Conservation (phyloP, 1,140 invertebrate species). For the Nomia melanderi region DNA sequence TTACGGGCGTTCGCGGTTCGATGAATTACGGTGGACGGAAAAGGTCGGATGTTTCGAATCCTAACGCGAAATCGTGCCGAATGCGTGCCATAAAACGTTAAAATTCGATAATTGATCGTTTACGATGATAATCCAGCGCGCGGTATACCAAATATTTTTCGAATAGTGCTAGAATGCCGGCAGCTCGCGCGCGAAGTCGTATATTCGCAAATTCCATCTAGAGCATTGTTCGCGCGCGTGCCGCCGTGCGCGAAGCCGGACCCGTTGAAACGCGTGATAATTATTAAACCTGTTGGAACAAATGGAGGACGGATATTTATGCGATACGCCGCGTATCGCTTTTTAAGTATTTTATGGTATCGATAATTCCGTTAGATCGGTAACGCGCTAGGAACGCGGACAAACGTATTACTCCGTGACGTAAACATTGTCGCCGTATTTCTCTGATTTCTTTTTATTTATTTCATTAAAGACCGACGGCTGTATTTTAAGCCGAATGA, state of each 20-base stretch:
- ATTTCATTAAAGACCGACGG: too few species aligned
- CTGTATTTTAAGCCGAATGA: too few species aligned
- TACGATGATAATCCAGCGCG: slow-evolving; percentile 11
- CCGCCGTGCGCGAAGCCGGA: background rate
- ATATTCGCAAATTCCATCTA: background rate
- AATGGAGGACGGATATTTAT: background rate
- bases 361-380: too few species aligned
- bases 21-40: slow-evolving; percentile 42
- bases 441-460: too few species aligned
- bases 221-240: background rate
- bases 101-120: slow-evolving; percentile 44
- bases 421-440: too few species aligned
- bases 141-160: background rate
- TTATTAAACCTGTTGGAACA: background rate
- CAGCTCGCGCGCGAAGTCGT: background rate
- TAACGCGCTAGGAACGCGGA: too few species aligned
- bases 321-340: too few species aligned
- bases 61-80: slow-evolving; percentile 38
- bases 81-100: slow-evolving; percentile 30
- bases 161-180: background rate
- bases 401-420: too few species aligned
- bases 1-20: too few species aligned
- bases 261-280: background rate
- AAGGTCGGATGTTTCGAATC: slow-evolving; percentile 31
- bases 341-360: background rate